Base-by-base conservation (phyloP, 2,888 invertebrate species). In the Hydrotaea cyrtoneurina region DNA sequence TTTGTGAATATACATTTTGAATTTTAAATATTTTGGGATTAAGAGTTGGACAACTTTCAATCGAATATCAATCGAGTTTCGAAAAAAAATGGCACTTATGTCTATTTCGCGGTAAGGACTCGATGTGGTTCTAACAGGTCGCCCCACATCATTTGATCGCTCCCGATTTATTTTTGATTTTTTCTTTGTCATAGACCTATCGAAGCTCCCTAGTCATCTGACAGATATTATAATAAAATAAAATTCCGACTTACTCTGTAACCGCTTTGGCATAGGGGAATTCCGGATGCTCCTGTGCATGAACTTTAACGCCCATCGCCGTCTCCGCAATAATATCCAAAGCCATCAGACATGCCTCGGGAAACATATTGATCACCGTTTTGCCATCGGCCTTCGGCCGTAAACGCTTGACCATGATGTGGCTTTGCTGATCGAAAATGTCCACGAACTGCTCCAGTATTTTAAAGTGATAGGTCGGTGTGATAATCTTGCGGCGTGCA, bases 241-340 rank as follows among this genome's bases (percentile, higher is more conserved):
- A 74, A 62, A 2, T 50, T 50, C 50, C 1, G n/a, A 86, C 87
- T 86, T 92, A 95, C 95, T 93, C 93, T 89, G 94, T 94, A 39
- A 96, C 94, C n/a, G 95, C 94, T 87, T 93, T 93, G 0, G 96
- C 95, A 90, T 96, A 97, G 87, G 94, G 93, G 0, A 95, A 95
- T 78, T 95, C 93, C 8, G 93, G 77, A 74, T 87, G 74, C 8
- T 69, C 50, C 90, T 96, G 96, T 0, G 88, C 88, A 86, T 88
- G 85, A 2, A 89, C 80, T 26, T 86, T 86, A 21, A 87, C 87
- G 7, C 89, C 89, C 89, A 89, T 89, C 13, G 89, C 88, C 3
- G 88, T 88, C 86, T 89, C 89, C 64, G 76, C 83, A 46, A 87
- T 83, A 55, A 80, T 78, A 80, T 79, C 83, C 74, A 83, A 55